These are phyloP conservation scores for Probosciger aterrimus DNA, from an alignment of 2,113 vertebrate genomes.

Conservation along the genomic window DNA sequence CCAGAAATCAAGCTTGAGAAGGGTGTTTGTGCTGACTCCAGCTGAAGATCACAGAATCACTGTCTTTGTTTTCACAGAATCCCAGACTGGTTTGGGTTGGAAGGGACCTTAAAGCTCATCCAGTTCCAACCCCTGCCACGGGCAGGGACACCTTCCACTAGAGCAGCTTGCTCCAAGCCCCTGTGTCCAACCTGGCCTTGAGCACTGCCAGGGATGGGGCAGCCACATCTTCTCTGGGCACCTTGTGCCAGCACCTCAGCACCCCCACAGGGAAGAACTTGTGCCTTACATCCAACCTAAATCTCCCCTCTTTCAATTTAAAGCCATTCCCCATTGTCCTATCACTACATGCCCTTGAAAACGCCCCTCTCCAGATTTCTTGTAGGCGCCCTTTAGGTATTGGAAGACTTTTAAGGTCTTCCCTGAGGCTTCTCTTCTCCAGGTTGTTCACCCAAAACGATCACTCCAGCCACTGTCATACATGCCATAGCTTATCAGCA, in stretches of 20 bases:
- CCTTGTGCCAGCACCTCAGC: background rate
- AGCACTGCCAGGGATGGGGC: background rate
- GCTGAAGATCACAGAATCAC: background rate
- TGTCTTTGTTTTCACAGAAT: background rate
- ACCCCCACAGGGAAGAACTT: background rate
- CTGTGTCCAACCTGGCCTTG: too few relatives aligned
- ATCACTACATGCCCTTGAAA: background rate
- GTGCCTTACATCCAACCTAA: background rate
- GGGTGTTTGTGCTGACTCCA: background rate
- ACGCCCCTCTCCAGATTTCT: background rate
- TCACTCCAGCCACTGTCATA: background rate
- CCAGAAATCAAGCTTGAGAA: background rate
- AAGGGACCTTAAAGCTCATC: background rate
- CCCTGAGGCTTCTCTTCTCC: background rate
- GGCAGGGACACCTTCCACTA: background rate
- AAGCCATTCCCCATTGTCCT: background rate
- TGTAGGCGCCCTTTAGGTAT: background rate
- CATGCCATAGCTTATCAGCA: background rate
- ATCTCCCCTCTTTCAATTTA: background rate
- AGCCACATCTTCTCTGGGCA: background rate
- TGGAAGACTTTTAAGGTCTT: background rate
- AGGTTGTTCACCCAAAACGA: background rate
- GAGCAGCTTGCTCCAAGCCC: background rate
- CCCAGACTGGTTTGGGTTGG: background rate
- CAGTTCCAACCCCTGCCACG: background rate